Base-by-base conservation (phyloP, 2,888 invertebrate genomes). In the Cylloceria caligata region DNA sequence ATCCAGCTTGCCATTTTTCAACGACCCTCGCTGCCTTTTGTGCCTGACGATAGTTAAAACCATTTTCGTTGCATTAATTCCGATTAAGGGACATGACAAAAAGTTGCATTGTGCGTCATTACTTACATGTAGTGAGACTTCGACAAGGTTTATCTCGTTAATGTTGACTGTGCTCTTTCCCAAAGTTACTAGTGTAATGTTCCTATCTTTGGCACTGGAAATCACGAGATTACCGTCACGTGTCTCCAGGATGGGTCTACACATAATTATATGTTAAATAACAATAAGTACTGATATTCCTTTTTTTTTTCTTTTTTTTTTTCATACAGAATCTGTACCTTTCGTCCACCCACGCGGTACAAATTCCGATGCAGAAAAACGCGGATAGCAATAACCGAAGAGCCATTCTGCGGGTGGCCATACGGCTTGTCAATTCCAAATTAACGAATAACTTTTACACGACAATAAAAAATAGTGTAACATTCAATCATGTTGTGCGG, bases 221-320 rank as follows among this genome's bases (percentile, higher is more conserved):
- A 99, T 94, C 84, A 96, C 94, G 27, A 99, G 94, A 93, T 98
- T 95, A 52, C 98, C 98, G 93, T 97, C 94, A 90, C 94, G 94
- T 87, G 95, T 95, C 90, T 95, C 89, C 89, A 97, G 93, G 88
- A 95, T 93, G 84, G 97, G 95, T 91, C 96, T 96, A 89, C 80
- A 93, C 7, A 60, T 36, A 80, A 72, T 42, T 30, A 36, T 72
- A 68, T 5, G n/a, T 2, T 21, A 16, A 77, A 75, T 24, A 27
- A 60, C 0, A 55, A 45, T 16, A 45, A n/a, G n/a, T n/a, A n/a
- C n/a, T n/a, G n/a, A n/a, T n/a, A n/a, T 1, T 13, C 93, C 93
- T 81, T 91, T 91, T 84, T 90, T 88, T 3, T 3, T n/a, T n/a
- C n/a, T n/a, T n/a, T n/a, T n/a, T 30, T 30, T 30, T 30, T 30